These are phyloP conservation scores for Choreutis nemorana DNA, from an alignment of 2,888 invertebrate species.

Conservation along the genomic window DNA sequence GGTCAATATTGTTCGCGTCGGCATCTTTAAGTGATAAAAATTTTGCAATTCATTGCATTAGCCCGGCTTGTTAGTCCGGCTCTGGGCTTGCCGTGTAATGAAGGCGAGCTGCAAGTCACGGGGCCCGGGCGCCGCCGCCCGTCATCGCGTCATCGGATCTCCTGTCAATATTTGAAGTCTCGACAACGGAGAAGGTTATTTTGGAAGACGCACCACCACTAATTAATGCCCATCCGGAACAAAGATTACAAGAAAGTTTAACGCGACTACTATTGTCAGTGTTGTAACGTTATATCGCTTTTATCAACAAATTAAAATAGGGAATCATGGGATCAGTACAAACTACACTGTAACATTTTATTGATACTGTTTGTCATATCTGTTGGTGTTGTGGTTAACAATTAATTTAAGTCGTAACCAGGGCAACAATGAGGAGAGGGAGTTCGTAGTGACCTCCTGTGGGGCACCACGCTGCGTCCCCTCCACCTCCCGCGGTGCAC, in stretches of 20 bases:
- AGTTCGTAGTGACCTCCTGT: conserved; percentile 19
- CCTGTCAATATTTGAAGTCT: conserved; percentile 53
- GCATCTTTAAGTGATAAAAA: conserved; percentile 1
- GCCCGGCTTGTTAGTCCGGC: conserved; percentile 58
- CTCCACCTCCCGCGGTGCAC: conserved; percentile 23
- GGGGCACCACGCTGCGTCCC: conserved; percentile 18
- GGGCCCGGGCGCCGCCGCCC: conserved; percentile 46
- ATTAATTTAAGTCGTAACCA: conserved; percentile 49
- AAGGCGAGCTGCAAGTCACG: conserved; percentile 58
- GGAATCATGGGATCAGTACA: too few species aligned
- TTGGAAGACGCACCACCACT: conserved; percentile 53
- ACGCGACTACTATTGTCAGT: conserved; percentile 1
- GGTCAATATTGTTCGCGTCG: conserved; percentile 11
- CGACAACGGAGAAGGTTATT: conserved; percentile 59
- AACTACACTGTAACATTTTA: too few species aligned
- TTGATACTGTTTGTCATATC: too few species aligned
- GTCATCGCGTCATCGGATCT: conserved; percentile 42
- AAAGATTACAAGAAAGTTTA: conserved; percentile 31
- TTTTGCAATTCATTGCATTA: conserved; percentile 66
- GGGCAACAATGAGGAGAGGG: conserved; percentile 17
- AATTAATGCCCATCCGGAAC: conserved; percentile 56
- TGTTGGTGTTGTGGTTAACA: conserved; percentile 17
- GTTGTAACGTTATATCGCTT: background rate
- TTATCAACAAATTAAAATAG: too few species aligned
- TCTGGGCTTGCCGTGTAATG: conserved; percentile 38